A percentile compares a stretch with the other conserved stretches of the same genome.
These are phyloP conservation scores for Antheraea mylitta DNA, from an alignment of 1,140 invertebrate genomes.

Conservation along the genomic window DNA sequence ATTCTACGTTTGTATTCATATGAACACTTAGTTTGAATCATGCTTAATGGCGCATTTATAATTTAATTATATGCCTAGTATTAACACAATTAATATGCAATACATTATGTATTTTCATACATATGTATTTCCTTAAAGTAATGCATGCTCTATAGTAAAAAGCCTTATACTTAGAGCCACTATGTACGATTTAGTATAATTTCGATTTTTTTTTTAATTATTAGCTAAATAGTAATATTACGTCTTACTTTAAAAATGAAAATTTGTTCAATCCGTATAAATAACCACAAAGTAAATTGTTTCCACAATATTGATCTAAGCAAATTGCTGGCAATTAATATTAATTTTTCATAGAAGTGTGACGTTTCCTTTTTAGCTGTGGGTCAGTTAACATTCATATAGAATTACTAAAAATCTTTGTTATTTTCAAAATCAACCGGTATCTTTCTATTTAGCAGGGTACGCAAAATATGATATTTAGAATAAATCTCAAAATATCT, in stretches of 20 bases:
- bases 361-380: background rate
- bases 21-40: background rate
- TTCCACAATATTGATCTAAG: background rate
- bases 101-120: background rate
- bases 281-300: background rate
- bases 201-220: background rate
- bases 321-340: background rate
- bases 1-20: background rate
- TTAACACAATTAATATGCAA: constrained; percentile 6
- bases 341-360: background rate
- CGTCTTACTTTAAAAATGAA: background rate
- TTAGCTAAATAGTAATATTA: background rate
- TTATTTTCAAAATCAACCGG: no score
- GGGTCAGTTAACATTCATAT: background rate
- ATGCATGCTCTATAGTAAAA: background rate
- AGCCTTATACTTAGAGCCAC: background rate
- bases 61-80: constrained; percentile 13
- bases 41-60: constrained; percentile 18
- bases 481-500: no score
- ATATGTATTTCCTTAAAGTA: background rate
- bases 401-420: background rate
- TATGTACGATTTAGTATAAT: constrained; percentile 10
- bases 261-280: background rate
- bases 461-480: no score
- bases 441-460: background rate